Percentiles rank a stretch among this genome's conserved stretches.
These are phyloP conservation scores for Nematolebias whitei DNA, from an alignment of 2,113 vertebrate species.

Conservation along the genomic window DNA sequence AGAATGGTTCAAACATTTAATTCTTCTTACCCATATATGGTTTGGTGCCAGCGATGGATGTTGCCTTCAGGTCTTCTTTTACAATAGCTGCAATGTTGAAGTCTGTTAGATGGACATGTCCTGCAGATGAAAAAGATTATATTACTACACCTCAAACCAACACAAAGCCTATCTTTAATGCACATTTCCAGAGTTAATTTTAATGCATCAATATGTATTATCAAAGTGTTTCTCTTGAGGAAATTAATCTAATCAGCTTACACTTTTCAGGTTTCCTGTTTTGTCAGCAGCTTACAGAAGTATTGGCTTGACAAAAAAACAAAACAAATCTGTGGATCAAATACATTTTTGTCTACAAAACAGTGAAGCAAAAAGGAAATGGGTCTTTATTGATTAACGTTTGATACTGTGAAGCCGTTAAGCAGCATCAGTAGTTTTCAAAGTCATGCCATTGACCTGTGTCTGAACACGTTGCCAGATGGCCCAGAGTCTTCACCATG, in stretches of 20 bases:
- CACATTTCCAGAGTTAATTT: not conserved
- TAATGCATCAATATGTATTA: not conserved
- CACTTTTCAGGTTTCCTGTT: not conserved
- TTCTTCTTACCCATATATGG: conserved; percentile 92
- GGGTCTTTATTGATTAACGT: not conserved
- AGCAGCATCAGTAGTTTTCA: conserved; percentile 25
- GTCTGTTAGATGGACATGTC: conserved; percentile 94
- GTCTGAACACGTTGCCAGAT: conserved; percentile 41
- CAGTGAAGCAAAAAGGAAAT: not conserved
- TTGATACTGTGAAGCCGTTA: not conserved
- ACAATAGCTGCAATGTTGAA: conserved; percentile 94
- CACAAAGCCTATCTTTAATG: not conserved
- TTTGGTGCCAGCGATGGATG: conserved; percentile 94
- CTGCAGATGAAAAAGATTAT: conserved; percentile 68
- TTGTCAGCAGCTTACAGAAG: not conserved
- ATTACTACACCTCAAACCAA: not conserved
- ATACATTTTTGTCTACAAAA: not conserved
- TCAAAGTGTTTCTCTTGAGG: not conserved
- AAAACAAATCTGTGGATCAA: too few relatives aligned
- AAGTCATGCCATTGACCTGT: conserved; percentile 63
- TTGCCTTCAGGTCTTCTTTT: conserved; percentile 85
- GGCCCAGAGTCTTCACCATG: conserved; percentile 37
- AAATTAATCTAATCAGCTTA: not conserved
- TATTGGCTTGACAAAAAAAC: conserved; percentile 17
- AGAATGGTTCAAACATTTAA: not conserved